Base-by-base conservation (phyloP, 2,797 vertebrate genomes). In the Peromyscus eremicus region DNA sequence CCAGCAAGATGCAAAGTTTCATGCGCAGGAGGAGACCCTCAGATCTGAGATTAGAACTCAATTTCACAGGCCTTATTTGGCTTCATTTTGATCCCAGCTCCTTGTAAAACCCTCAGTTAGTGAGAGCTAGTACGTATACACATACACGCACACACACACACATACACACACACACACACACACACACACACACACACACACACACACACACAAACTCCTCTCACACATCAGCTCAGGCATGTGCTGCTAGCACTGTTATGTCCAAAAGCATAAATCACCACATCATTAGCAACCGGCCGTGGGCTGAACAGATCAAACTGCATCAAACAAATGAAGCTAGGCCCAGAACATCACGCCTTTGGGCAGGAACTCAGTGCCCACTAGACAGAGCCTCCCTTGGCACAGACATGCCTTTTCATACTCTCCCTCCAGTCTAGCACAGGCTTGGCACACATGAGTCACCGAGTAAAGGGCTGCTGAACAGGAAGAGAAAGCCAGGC, bases 291-390 rank as follows among this genome's bases (percentile, higher is more conserved):
- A 92, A 71, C 13, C 32, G 27, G 46, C 94, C 77, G 0, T 75
- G 66, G 80, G 40, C 49, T 84, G 52, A 94, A 46, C 32, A 96
- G 27, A 82, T 89, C 81, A 82, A 85, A 90, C 92, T 27, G 32
- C 25, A 85, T 70, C 46, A 88, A 29, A 81, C 29, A 85, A 96
- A 96, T n/a, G 19, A 89, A 94, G 79, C 43, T 4, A 37, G 60
- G 32, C 34, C 25, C 71, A 94, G 76, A 43, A 43, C n/a, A 89
- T 5, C 11, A 25, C 2, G 32, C 40, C 90, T 62, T 40, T 49
- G 40, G 70, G 57, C 52, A 86, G 55, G 81, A 60, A 76, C 80
- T 77, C 75, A 64, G 34, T 85, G 71, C 37, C 76, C 81, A 37
- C 55, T 43, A 75, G 34, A 57, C 68, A 64, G 40, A 83, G 55